Conservation (phyloP, 2,797 vertebrate species). For the Sebastes trivittatus region DNA sequence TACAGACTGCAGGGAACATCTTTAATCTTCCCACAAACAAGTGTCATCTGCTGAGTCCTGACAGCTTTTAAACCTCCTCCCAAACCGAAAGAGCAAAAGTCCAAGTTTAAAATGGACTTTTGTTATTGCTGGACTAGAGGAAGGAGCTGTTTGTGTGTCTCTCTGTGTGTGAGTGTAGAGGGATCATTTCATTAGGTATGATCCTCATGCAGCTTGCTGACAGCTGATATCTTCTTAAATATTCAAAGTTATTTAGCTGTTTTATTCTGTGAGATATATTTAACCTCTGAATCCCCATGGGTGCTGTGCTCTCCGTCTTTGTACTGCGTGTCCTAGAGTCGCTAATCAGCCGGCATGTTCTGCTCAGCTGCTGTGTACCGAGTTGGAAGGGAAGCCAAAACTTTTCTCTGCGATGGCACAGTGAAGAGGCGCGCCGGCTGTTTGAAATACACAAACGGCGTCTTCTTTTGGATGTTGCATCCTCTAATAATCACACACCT, state of each 20-base stretch:
- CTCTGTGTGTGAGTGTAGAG: background rate
- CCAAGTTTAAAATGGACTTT: background rate
- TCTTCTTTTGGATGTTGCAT: background rate
- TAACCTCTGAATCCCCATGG: conserved; percentile 56
- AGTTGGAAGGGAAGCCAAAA: conserved; percentile 22
- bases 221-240: conserved; percentile 27
- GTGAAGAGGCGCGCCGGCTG: background rate
- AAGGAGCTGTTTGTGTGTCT: background rate
- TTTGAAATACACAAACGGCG: background rate
- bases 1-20: background rate
- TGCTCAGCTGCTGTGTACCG: conserved; percentile 35
- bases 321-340: conserved; percentile 52
- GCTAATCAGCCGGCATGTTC: conserved; percentile 34
- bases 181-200: conserved; percentile 6
- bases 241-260: conserved; percentile 42
- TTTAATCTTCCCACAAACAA: background rate
- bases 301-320: conserved; percentile 44
- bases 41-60: background rate
- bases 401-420: background rate
- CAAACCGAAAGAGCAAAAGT: background rate
- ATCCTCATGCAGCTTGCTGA: conserved; percentile 13
- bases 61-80: background rate
- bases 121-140: background rate
- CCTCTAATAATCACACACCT: background rate
- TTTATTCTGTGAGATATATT: conserved; percentile 54